phyloP scores from a whole-genome alignment of 2,888 invertebrate genomes.

The Lycocerus yunnanus region DNA sequence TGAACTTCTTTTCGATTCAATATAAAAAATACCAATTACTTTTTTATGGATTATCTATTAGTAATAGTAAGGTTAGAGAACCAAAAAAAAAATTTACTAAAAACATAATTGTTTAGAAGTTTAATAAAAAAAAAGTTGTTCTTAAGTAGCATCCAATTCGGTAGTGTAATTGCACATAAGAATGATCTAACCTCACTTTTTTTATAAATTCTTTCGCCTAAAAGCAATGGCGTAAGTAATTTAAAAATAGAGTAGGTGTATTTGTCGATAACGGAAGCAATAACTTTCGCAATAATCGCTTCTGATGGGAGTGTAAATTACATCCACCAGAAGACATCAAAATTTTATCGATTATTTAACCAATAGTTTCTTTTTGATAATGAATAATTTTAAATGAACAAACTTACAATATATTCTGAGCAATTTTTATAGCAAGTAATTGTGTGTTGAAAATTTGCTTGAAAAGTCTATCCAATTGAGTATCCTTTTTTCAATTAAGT shows the following conservation, averaged over 20 bases:
- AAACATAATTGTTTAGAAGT: not conserved
- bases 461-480: not conserved
- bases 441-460: not conserved
- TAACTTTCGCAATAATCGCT: not conserved
- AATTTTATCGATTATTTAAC: not conserved
- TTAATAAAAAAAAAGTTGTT: not conserved
- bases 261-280: not conserved
- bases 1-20: slow-evolving; percentile 14
- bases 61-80: not conserved
- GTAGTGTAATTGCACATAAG: not conserved
- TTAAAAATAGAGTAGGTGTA: not conserved
- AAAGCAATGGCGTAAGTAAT: not conserved
- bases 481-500: not conserved
- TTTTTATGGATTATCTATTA: not conserved
- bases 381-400: not conserved
- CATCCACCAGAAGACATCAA: not conserved
- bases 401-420: not conserved
- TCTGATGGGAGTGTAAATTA: not conserved
- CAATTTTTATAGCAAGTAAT: not conserved
- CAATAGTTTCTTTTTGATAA: not conserved
- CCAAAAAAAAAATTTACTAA: not conserved
- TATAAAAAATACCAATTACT: slow-evolving; percentile 8
- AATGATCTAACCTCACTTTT: not conserved
- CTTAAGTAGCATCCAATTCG: not conserved
- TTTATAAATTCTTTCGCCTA: not conserved